These are phyloP conservation scores for Trinectes maculatus DNA, from an alignment of 2,113 vertebrate genomes.

Conservation along the genomic window DNA sequence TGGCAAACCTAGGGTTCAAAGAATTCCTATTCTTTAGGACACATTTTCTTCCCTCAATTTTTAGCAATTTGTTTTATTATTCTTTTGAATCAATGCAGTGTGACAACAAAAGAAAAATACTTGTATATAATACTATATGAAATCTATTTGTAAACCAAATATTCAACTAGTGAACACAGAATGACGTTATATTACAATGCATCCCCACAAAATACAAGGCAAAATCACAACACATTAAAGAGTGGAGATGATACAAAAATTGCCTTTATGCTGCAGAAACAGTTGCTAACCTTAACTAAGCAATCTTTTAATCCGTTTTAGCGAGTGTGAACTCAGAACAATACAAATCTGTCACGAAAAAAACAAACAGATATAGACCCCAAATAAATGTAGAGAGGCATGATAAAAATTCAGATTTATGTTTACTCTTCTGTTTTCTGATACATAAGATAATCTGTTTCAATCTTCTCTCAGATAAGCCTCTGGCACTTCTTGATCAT, in stretches of 20 bases:
- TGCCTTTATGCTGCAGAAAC: background rate
- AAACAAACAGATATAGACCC: too few species aligned
- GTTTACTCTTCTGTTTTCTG: slow-evolving; percentile 3
- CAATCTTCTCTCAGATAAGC: slow-evolving; percentile 84
- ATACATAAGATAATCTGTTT: slow-evolving; percentile 10
- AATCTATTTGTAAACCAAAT: too few species aligned
- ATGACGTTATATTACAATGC: slow-evolving; percentile 48
- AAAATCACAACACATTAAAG: slow-evolving; percentile 14
- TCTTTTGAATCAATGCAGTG: too few species aligned
- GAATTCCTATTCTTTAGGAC: too few species aligned
- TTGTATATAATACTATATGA: too few species aligned
- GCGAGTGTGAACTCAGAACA: too few species aligned
- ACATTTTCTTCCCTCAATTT: too few species aligned
- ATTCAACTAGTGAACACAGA: background rate
- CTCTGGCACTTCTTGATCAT: slow-evolving; percentile 78
- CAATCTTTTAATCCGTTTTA: background rate
- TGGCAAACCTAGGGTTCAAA: too few species aligned
- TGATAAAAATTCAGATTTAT: background rate
- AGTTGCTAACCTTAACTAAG: background rate
- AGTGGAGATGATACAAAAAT: background rate
- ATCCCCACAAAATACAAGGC: slow-evolving; percentile 20
- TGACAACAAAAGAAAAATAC: too few species aligned
- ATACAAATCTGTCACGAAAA: too few species aligned
- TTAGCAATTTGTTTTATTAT: too few species aligned
- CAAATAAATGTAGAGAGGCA: background rate